phyloP scores from a whole-genome alignment of 2,797 vertebrate species.

The Platyrinchus mystaceus region DNA sequence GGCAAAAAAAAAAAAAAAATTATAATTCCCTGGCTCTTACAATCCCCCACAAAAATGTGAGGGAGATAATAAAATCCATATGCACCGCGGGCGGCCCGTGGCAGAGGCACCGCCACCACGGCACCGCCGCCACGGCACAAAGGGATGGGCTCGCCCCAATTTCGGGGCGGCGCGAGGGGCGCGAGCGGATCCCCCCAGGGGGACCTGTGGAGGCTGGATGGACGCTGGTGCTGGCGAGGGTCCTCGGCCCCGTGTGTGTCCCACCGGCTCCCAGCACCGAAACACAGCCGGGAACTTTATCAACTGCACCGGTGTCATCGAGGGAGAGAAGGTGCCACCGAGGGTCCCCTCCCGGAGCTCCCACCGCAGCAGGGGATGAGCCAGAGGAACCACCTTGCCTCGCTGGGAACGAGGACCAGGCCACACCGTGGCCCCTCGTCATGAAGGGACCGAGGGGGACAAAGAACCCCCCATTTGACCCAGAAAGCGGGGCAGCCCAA shows the following conservation, averaged over 20 bases:
- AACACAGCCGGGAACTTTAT: not conserved
- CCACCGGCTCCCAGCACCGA: rapidly evolving
- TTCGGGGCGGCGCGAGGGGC: rapidly evolving
- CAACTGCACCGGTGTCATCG: not conserved
- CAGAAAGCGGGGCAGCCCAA: not conserved
- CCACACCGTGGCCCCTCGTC: rapidly evolving
- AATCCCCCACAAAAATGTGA: conserved; percentile 57
- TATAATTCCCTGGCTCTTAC: conserved; percentile 6
- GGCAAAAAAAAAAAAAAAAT: not conserved
- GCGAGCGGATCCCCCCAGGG: not conserved
- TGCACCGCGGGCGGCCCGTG: not conserved
- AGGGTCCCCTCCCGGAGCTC: not conserved
- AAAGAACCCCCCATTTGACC: not conserved
- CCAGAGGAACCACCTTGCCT: rapidly evolving
- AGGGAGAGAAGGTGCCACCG: not conserved
- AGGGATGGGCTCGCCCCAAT: not conserved
- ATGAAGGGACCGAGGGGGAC: not conserved
- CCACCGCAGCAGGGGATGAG: not conserved
- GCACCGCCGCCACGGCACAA: not conserved
- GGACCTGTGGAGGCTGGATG: rapidly evolving
- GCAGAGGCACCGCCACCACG: not conserved
- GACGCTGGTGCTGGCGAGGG: rapidly evolving
- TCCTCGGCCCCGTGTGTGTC: rapidly evolving
- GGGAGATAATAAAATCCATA: conserved; percentile 66
- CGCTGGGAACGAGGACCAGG: rapidly evolving